These are phyloP conservation scores for Solenopsis invicta DNA, from an alignment of 1,140 invertebrate species.

Conservation along the genomic window DNA sequence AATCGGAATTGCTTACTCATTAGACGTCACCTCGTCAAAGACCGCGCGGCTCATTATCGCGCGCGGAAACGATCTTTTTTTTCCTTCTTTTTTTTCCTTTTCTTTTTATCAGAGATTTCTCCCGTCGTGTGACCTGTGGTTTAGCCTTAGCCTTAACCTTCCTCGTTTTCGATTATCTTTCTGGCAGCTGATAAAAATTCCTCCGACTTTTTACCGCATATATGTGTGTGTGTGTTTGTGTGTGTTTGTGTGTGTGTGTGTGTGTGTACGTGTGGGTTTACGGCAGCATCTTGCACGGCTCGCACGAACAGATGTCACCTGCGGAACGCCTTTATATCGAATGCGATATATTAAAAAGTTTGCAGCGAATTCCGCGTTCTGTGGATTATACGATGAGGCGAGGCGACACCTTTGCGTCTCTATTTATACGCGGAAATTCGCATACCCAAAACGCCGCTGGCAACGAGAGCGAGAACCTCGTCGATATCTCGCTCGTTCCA, in stretches of 20 bases:
- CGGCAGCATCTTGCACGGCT: background rate
- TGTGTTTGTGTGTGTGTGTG: too few relatives aligned
- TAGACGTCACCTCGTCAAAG: background rate
- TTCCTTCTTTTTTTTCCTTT: background rate
- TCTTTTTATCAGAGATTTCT: background rate
- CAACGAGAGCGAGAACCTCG: background rate
- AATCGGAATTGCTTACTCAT: conserved; percentile 35
- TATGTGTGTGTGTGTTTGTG: background rate
- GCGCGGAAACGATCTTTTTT: conserved; percentile 1
- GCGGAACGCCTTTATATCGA: conserved; percentile 1
- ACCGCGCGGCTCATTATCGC: background rate
- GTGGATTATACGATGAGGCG: background rate
- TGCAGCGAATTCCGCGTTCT: background rate
- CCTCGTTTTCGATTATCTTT: background rate
- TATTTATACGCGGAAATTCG: conserved; percentile 34
- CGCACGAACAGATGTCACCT: background rate
- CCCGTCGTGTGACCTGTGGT: background rate
- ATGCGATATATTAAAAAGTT: background rate
- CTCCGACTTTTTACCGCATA: background rate
- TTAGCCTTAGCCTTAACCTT: conserved; percentile 48
- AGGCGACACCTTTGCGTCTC: background rate
- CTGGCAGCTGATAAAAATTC: background rate
- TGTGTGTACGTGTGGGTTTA: background rate
- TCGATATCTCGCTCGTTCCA: conserved; percentile 23
- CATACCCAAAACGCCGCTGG: background rate